Percentiles rank a stretch among this genome's conserved stretches.
phyloP scores from a whole-genome alignment of 1,140 invertebrate genomes.

The Bombus pyrosoma region DNA sequence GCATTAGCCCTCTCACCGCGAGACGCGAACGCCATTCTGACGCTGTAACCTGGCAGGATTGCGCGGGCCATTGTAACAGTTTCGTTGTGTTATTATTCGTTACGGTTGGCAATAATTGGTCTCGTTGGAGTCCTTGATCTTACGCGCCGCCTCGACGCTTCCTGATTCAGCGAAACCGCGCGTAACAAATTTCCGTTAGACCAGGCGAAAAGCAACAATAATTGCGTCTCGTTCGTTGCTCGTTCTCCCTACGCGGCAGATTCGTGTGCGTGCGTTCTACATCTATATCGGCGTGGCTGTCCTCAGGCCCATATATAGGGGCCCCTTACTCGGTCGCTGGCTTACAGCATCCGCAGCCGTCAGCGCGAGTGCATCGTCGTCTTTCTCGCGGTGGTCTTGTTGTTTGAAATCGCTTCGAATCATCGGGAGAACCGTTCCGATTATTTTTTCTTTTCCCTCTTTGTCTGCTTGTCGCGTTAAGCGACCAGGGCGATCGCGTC shows the following conservation, averaged over 20 bases:
- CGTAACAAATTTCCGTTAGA: background rate
- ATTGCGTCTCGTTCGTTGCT: background rate
- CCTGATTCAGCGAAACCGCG: constrained; percentile 2
- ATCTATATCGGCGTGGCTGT: background rate
- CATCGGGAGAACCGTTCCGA: no score
- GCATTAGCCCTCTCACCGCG: background rate
- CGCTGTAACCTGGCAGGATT: background rate
- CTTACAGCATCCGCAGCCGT: constrained; percentile 68
- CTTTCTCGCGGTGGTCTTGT: no score
- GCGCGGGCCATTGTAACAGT: background rate
- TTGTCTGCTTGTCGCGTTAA: no score
- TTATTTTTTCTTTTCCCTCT: no score
- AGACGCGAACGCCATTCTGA: background rate
- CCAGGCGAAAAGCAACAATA: background rate
- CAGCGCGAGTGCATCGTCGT: constrained; percentile 52
- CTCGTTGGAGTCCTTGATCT: background rate
- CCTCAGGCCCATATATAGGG: constrained; percentile 66
- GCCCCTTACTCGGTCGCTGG: constrained; percentile 33
- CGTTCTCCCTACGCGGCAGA: background rate
- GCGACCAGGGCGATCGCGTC: no score
- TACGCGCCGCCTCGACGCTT: background rate
- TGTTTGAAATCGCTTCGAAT: no score
- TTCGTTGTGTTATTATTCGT: background rate
- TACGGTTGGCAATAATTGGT: background rate
- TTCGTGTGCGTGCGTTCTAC: background rate